Percentiles rank a stretch among this genome's conserved stretches.
Evolutionary conservation across 2,113 vertebrate species (phyloP).

Genomic region (Alectura lathami): DNA sequence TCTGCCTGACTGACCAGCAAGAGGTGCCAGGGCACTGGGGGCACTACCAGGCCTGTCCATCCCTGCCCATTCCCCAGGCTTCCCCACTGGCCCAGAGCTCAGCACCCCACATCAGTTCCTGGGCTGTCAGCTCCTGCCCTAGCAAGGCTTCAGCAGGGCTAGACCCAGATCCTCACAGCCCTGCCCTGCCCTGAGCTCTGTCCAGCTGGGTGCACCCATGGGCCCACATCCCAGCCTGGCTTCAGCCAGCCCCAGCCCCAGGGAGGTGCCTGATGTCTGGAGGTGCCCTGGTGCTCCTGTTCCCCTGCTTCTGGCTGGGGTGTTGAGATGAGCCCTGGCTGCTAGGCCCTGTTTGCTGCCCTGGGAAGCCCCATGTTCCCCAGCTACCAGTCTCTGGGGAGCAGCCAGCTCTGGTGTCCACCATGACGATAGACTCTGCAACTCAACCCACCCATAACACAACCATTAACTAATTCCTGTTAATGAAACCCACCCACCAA

Average conservation of each 20-base stretch:
- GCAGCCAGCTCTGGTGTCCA: background rate
- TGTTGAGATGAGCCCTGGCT: fast-evolving
- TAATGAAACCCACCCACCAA: background rate
- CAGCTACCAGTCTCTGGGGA: background rate
- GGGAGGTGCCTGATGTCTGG: background rate
- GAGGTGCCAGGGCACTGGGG: background rate
- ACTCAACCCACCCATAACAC: fast-evolving
- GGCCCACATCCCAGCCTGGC: no score
- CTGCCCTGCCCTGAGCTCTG: background rate
- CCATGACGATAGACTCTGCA: fast-evolving
- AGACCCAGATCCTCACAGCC: background rate
- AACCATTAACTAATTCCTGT: background rate
- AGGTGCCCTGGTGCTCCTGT: background rate
- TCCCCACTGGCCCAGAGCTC: fast-evolving
- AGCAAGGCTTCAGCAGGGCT: fast-evolving
- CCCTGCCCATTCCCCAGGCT: background rate
- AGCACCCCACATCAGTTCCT: background rate
- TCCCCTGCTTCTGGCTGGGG: background rate
- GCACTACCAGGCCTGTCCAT: fast-evolving
- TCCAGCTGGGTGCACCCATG: fast-evolving
- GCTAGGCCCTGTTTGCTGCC: no score
- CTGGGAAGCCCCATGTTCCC: background rate
- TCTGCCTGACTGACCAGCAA: background rate
- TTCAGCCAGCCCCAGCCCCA: background rate
- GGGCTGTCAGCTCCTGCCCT: background rate